phyloP scores from a whole-genome alignment of 2,888 invertebrate genomes.

The Tupiocoris notatus region DNA sequence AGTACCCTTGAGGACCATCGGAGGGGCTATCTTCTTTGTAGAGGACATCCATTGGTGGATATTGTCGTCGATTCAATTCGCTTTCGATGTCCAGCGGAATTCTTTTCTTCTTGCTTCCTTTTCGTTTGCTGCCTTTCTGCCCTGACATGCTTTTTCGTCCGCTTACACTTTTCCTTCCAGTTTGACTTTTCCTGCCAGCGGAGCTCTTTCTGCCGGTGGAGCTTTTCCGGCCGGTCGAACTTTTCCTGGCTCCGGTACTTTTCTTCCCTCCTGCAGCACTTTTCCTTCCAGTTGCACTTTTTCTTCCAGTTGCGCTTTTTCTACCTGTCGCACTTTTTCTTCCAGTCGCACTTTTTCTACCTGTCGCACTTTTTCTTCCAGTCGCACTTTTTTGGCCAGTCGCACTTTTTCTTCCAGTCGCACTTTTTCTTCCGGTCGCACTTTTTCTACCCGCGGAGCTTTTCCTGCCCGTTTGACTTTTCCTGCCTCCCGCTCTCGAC shows the following conservation, averaged over 20 bases:
- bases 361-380: conserved; percentile 16
- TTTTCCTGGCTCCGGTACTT: conserved; percentile 9
- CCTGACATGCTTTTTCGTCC: not conserved
- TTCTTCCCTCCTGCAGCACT: conserved; percentile 16
- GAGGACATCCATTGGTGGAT: conserved; percentile 25
- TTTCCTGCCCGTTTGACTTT: conserved; percentile 18
- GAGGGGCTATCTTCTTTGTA: conserved; percentile 33
- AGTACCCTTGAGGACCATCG: conserved; percentile 30
- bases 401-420: conserved; percentile 21
- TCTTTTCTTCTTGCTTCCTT: not conserved
- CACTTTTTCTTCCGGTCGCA: conserved; percentile 19
- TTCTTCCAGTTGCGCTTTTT: conserved; percentile 12
- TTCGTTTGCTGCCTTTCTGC: not conserved
- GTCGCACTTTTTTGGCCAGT: conserved; percentile 13
- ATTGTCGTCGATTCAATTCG: conserved; percentile 22
- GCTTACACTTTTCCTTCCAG: not conserved
- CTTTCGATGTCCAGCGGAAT: not conserved
- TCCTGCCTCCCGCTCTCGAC: conserved; percentile 7
- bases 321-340: conserved; percentile 26
- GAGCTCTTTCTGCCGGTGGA: not conserved
- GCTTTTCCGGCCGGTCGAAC: conserved; percentile 17
- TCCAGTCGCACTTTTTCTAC: not conserved
- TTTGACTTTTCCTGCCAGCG: conserved; percentile 9
- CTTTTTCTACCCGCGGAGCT: conserved; percentile 15
- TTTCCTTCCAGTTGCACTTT: conserved; percentile 7